Conservation (phyloP, 2,797 vertebrate genomes). For the Echiichthys vipera region DNA sequence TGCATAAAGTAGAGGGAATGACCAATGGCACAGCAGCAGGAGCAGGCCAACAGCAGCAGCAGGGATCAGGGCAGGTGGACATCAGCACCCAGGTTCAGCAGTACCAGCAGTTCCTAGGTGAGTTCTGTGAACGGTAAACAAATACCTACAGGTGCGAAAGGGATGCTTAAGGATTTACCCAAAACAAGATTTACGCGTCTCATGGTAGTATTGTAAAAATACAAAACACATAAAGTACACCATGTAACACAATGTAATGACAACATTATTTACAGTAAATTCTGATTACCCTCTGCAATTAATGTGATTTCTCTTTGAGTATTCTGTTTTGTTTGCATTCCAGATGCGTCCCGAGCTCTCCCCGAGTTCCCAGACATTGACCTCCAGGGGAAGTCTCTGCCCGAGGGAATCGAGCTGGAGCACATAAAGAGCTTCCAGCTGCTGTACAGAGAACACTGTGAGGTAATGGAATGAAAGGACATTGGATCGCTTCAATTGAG, state of each 20-base stretch:
- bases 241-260: neutral
- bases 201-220: neutral
- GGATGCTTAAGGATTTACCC: neutral
- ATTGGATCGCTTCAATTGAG: neutral
- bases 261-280: neutral
- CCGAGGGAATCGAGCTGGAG: conserved; percentile 90
- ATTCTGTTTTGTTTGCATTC: conserved; percentile 29
- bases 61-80: conserved; percentile 88
- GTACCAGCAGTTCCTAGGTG: conserved; percentile 97
- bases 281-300: neutral
- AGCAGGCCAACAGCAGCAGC: conserved; percentile 89
- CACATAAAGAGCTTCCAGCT: conserved; percentile 94
- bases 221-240: neutral
- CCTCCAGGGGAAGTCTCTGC: conserved; percentile 90
- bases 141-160: neutral
- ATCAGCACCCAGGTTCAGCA: conserved; percentile 97
- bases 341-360: conserved; percentile 92
- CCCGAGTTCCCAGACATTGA: conserved; percentile 93
- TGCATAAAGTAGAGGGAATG: conserved; percentile 96
- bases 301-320: conserved; percentile 2
- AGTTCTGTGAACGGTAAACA: conserved; percentile 49
- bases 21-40: conserved; percentile 91
- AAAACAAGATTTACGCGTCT: neutral
- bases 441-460: conserved; percentile 96
- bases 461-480: conserved; percentile 81